Base-by-base conservation (phyloP, 2,888 invertebrate species). In the Hirtodrosophila histrioides region DNA sequence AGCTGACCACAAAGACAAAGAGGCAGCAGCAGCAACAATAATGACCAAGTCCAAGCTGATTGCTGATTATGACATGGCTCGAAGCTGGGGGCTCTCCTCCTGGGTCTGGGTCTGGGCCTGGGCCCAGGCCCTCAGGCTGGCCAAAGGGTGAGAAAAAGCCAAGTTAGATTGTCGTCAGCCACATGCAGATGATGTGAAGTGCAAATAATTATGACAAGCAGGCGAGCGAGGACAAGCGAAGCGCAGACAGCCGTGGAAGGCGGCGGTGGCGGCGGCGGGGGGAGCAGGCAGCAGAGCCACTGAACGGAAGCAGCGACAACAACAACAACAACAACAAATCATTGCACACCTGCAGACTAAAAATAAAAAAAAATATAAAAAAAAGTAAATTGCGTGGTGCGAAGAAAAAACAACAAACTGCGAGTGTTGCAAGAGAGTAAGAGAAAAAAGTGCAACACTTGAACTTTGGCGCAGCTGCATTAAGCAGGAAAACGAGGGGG, bases 171-270 rank as follows among this genome's bases (percentile, higher is more conserved):
- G 58, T 62, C 66, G 49, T 56, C 54, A 33, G 64, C 36, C 58
- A 31, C 62, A 82, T 82, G 82, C 69, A 74, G 82, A 85, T 81
- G 82, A 85, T 77, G 79, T 82, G 66, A 86, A 86, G 85, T 83
- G 88, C 86, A 85, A 83, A 83, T 86, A 85, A 88, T 85, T 83
- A 88, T 86, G 82, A 86, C 78, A 81, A 74, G 63, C 80, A 62
- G 60, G 63, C 54, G 58, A 61, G 60, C 60, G 53, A 43, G 53
- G 62, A 56, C 55, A 70, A 50, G 50, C 27, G 36, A 41, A 29
- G 53, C 37, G n/a, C 61, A 71, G 44, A 60, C 36, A 45, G 17
- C 17, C 17, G 54, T 29, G 31, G 44, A 46, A 40, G 29, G 29
- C n/a, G 23, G 11, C 10, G 27, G 29, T 6, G 23, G 24, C 7